Conservation (phyloP, 2,797 vertebrate genomes). For the Coluber constrictor region DNA sequence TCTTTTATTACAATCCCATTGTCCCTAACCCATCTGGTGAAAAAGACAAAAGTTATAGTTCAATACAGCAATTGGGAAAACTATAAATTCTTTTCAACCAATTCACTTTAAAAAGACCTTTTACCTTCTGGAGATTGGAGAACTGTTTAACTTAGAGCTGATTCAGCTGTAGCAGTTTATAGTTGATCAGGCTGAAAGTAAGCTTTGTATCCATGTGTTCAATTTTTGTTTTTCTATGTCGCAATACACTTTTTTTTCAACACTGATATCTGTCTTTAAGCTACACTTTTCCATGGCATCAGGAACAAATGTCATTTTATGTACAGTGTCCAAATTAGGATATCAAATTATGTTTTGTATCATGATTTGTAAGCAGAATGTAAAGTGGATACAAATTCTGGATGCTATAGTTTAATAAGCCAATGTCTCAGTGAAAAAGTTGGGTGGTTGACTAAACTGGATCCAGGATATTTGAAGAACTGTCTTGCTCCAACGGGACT, state of each 20-base stretch:
- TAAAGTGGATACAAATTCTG: not conserved
- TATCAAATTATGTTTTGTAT: not conserved
- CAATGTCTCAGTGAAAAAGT: not conserved
- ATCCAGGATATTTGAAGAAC: too few species aligned
- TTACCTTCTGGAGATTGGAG: conserved; percentile 34
- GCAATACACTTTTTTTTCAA: not conserved
- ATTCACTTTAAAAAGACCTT: not conserved
- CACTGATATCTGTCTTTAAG: not conserved
- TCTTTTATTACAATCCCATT: not conserved
- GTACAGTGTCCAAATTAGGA: not conserved
- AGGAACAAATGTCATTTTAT: not conserved
- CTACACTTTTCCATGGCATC: not conserved
- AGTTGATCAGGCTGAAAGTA: not conserved
- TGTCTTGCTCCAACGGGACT: too few species aligned
- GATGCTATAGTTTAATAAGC: not conserved
- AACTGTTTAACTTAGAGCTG: not conserved
- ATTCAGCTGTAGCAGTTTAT: not conserved
- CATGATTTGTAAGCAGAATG: not conserved
- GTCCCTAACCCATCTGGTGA: not conserved
- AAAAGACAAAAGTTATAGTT: not conserved
- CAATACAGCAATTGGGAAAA: not conserved
- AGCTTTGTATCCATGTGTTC: not conserved
- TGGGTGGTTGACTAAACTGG: not conserved
- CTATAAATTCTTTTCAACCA: not conserved
- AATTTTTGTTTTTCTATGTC: not conserved